Base-by-base conservation (phyloP, 2,113 vertebrate genomes). In the Lophochroa leadbeateri region DNA sequence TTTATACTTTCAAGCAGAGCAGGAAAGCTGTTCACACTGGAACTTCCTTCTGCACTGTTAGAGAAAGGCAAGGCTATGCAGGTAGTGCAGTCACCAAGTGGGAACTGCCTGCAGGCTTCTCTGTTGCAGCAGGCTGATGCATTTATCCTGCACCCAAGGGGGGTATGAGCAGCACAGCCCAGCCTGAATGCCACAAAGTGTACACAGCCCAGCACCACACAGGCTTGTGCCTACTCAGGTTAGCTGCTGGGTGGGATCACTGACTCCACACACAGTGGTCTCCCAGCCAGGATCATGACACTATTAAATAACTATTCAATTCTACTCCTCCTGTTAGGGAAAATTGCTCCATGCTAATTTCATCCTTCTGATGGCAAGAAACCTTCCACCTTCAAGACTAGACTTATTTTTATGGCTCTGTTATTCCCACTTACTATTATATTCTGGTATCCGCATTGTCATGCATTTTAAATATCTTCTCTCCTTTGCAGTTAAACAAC, bases 81-180 rank as follows among this genome's bases (percentile, higher is more conserved):
- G 49, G 11, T 24, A 39, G 24, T 49, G 24, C 37, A 35, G 0
- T n/a, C 76, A 3, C 21, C 3, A 6, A 7, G 19, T 2, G 3
- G 63, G 39, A 80, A 13, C 31, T 90, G 85, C 77, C 41, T 60
- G 25, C 44, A 57, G 25, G 58, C 27, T 50, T 37, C 31, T 20
- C 25, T 29, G 16, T 44, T 64, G 5, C 2, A 24, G 2, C 1
- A 9, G 61, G 23, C 19, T 44, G 50, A 9, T 63, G 43, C 5
- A 3, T 77, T 76, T 31, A 6, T 44, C 24, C 47, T n/a, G 46
- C 3, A 3, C 25, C 71, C 37, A 8, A 7, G 47, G 27, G 47
- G 27, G 18, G 3, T 24, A 2, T 0, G 1, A 13, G 61, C 35
- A 28, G 44, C 49, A 25, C 49, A 14, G 4, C 11, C 0, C 29